Conservation (phyloP, 2,113 vertebrate species). For the Willisornis vidua region DNA sequence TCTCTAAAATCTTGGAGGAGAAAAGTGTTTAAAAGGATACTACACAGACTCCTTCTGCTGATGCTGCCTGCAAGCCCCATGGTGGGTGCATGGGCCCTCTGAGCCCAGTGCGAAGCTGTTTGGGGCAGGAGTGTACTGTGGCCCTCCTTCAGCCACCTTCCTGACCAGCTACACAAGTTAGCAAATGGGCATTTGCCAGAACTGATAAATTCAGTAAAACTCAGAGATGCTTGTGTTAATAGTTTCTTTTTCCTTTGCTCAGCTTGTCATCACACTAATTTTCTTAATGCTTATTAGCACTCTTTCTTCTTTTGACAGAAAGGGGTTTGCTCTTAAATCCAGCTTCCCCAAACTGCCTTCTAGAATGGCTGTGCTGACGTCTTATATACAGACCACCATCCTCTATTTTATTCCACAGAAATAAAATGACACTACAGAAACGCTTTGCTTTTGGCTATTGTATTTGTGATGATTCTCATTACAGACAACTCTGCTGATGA, state of each 20-base stretch:
- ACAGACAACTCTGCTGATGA: neutral
- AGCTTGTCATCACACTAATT: neutral
- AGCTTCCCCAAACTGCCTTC: neutral
- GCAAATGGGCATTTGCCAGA: neutral
- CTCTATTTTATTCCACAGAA: neutral
- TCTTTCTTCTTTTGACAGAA: neutral
- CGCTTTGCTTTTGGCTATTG: neutral
- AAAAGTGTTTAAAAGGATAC: neutral
- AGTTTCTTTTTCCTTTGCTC: neutral
- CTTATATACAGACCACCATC: neutral
- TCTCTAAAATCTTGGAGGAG: neutral
- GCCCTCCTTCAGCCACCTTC: neutral
- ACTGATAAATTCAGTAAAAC: neutral
- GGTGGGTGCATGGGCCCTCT: neutral
- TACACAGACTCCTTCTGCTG: neutral
- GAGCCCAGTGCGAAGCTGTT: rapidly evolving
- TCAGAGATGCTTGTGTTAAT: neutral
- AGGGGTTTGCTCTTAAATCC: neutral
- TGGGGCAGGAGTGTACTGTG: rapidly evolving
- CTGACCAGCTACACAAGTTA: neutral
- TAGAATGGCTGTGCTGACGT: neutral
- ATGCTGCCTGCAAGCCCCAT: neutral
- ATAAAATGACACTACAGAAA: neutral
- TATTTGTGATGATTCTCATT: neutral
- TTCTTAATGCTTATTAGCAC: neutral